Evolutionary conservation across 2,113 vertebrate genomes (phyloP), one percentile per base, ranked within the genome.

Genomic region (Glaucomys volans): DNA sequence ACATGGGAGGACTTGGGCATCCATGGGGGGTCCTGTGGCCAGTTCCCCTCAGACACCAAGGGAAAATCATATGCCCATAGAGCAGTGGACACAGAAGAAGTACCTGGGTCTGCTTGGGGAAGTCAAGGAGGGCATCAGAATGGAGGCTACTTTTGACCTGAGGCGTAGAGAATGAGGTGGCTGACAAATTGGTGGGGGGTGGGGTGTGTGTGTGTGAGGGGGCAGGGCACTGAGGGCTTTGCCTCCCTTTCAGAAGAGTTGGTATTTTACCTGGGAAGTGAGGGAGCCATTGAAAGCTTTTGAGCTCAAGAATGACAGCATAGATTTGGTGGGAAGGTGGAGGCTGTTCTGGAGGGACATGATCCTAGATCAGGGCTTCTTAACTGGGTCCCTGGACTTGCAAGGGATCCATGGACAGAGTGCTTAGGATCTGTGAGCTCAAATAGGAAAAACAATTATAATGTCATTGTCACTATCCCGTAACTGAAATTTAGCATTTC

Each of bases 401-500:
- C 28, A 57, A 86, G 35, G 62, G 59, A 44, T 24, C 44, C 8
- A 2, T 50, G 24, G 32, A 64, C 37, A 44, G 44, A 84, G 52
- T 18, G 20, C 26, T 32, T 69, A 37, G 72, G 40, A 52, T 87
- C 47, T 64, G 4, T 32, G 20, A 66, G 67, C 35, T 76, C 59
- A 66, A 50, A 42, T 7, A 40, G 59, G 37, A 35, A 90, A 72
- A 54, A 80, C 69, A 77, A 40, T n/a, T 74, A 57, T 54, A 54
- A 6, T 74, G n/a, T 40, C 81, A 8, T 26, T 52, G 57, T 91
- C 90, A 71, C 50, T 92, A 83, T 76, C 17, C 30, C 62, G 22
- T 85, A 30, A 44, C 24, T 50, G 74, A 95, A 82, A 91, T 24
- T 69, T 13, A 85, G 44, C 75, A 32, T 85, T 80, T 81, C 82